Conservation (phyloP, 2,797 vertebrate genomes). For the Gymnothorax javanicus region DNA sequence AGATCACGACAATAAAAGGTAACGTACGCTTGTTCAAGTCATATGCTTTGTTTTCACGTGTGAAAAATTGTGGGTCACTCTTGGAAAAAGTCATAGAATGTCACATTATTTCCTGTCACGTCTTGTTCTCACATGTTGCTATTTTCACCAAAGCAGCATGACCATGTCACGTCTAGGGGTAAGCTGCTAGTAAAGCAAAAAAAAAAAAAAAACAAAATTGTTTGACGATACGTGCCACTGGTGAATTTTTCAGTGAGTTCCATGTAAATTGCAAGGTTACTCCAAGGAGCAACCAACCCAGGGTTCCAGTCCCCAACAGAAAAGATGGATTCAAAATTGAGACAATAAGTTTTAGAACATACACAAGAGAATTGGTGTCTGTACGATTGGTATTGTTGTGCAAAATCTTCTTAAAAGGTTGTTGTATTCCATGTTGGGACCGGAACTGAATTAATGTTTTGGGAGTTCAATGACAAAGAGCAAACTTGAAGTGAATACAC, state of each 20-base stretch:
- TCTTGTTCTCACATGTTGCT: too few species aligned
- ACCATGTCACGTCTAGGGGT: not conserved
- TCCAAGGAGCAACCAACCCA: not conserved
- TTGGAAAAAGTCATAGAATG: too few species aligned
- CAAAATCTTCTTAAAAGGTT: not conserved
- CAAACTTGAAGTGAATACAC: not conserved
- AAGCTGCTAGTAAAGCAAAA: not conserved
- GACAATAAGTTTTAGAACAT: not conserved
- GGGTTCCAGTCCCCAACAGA: not conserved
- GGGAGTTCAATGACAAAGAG: not conserved
- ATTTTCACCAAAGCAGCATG: too few species aligned
- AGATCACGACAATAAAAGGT: too few species aligned
- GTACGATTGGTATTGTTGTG: not conserved
- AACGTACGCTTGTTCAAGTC: too few species aligned
- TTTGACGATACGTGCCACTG: not conserved
- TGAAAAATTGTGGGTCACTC: too few species aligned
- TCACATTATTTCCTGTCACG: too few species aligned
- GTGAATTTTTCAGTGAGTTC: not conserved
- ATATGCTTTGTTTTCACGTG: too few species aligned
- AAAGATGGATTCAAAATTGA: slow-evolving; percentile 1
- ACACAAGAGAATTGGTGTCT: not conserved
- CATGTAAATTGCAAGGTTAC: not conserved
- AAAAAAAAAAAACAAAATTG: not conserved
- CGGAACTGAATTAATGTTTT: not conserved
- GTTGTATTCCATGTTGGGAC: not conserved